Evolutionary conservation across 2,888 invertebrate species (phyloP), one percentile per base, ranked within the genome.

Genomic region (Amphipyra berbera): DNA sequence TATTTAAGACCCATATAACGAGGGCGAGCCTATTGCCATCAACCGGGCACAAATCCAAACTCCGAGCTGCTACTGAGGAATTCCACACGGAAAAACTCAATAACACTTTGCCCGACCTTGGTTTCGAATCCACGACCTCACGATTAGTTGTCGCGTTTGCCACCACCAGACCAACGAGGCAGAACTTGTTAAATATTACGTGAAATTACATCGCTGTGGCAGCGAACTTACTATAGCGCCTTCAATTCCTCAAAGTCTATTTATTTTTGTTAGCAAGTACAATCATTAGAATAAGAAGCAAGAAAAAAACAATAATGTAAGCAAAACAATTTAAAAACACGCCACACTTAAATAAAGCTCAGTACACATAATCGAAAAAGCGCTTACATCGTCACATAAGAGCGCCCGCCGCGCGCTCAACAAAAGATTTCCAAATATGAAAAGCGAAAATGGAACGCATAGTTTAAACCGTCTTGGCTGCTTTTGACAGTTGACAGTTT

Each of bases 401-500:
- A 83, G 82, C 84, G 82, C 88, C 86, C 84, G 84, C 80, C 82
- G 82, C 66, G 82, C 73, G 50, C 76, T 54, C 78, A 82, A 90
- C 90, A 91, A 93, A 89, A 87, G 88, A 85, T 75, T 79, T 86
- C 84, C 84, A 84, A 88, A 89, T 86, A 87, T 90, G 90, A 91
- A 89, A 91, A 90, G 89, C 88, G 86, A 88, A 89, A 88, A 89
- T 87, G 84, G 86, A 88, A 87, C 86, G 92, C 93, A 91, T 91
- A 93, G 94, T 94, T 94, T 95, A 94, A 94, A 93, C 89, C 92
- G 88, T 87, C 93, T 93, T 90, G 87, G 86, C 92, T 94, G 94
- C 90, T 87, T 94, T 92, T 94, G 94, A 94, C 94, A 94, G 94
- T 95, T 94, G 94, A 94, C 94, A 94, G 94, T 93, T 92, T 92